Evolutionary conservation across 2,797 vertebrate species (phyloP).

Genomic region (Chelonia mydas): DNA sequence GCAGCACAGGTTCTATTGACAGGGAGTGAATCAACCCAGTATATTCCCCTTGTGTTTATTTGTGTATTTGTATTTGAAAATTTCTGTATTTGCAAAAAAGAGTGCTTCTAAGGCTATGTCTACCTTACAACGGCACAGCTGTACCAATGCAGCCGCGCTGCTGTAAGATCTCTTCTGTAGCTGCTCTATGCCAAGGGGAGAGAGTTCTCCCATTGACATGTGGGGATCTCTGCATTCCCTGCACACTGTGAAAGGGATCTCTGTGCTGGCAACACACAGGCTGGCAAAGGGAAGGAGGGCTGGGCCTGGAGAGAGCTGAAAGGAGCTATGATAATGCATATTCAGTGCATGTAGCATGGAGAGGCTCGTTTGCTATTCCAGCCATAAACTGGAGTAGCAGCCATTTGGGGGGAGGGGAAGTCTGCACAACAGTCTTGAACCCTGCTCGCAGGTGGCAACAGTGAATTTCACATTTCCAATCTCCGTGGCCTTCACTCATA

Average conservation of each 20-base stretch:
- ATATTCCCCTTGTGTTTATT: neutral
- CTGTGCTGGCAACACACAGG: neutral
- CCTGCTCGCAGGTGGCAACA: neutral
- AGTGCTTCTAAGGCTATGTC: neutral
- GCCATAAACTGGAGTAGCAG: neutral
- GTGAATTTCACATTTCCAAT: neutral
- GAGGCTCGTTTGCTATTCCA: neutral
- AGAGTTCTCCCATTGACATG: too few species aligned
- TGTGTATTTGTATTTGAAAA: conserved; percentile 7
- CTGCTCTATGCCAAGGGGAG: too few species aligned
- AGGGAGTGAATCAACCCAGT: neutral
- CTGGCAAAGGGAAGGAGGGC: neutral
- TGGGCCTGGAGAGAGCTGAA: neutral
- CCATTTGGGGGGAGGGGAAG: neutral
- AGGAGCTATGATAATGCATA: neutral
- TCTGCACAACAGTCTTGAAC: neutral
- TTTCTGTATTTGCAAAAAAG: neutral
- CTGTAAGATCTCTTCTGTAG: too few species aligned
- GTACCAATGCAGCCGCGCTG: too few species aligned
- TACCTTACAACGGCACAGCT: too few species aligned
- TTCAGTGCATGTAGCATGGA: neutral
- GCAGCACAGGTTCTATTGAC: neutral
- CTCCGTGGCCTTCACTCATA: neutral
- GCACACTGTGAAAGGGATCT: neutral
- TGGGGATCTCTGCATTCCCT: neutral